Percentiles rank a stretch among this genome's conserved stretches.
These are phyloP conservation scores for Gymnobelideus leadbeateri DNA, from an alignment of 2,113 vertebrate species.

Conservation along the genomic window DNA sequence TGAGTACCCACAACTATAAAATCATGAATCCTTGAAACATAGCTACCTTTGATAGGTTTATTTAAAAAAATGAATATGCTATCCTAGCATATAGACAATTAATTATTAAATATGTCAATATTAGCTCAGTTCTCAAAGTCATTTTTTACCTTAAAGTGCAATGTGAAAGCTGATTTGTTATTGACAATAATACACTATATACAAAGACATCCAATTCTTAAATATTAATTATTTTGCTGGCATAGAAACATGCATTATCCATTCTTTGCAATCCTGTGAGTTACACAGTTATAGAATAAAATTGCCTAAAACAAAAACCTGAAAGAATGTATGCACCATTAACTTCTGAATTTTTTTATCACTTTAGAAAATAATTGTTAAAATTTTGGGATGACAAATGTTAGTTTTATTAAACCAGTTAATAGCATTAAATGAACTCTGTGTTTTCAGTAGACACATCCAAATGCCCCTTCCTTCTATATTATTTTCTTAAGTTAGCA, in stretches of 20 bases:
- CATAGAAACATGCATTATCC: not conserved
- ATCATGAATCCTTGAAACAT: not conserved
- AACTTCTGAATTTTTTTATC: not conserved
- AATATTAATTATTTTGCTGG: conserved; percentile 40
- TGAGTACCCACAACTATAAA: not conserved
- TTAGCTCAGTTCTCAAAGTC: conserved; percentile 51
- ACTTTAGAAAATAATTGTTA: not conserved
- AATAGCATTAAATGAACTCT: not conserved
- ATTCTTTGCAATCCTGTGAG: not conserved
- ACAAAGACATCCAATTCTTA: not conserved
- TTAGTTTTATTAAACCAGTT: not conserved
- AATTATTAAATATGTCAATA: conserved; percentile 68
- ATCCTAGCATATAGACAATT: not conserved
- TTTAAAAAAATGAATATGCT: conserved; percentile 24
- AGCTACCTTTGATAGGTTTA: conserved; percentile 3
- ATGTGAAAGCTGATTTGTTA: conserved; percentile 33
- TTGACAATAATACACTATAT: not conserved
- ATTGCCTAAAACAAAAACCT: not conserved
- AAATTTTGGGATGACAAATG: not conserved
- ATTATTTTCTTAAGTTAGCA: conserved; percentile 12
- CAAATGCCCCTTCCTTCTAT: not conserved
- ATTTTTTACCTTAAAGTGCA: conserved; percentile 54
- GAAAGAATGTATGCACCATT: not conserved
- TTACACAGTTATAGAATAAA: not conserved
- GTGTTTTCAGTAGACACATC: not conserved